Percentiles rank a stretch among this genome's conserved stretches.
Conservation (phyloP, 1,140 invertebrate genomes). For the Cyclina sinensis region DNA sequence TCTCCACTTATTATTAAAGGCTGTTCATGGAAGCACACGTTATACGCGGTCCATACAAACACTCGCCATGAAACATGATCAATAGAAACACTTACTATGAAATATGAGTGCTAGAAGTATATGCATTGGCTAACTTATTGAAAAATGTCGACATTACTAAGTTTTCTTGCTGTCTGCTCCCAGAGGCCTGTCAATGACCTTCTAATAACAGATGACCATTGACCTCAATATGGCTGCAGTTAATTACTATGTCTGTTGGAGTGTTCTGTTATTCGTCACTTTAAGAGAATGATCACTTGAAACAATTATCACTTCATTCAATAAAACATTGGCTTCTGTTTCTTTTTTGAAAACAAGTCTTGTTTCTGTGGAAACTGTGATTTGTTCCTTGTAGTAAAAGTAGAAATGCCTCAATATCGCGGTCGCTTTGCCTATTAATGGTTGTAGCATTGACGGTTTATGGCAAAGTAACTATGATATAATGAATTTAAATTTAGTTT, state of each 20-base stretch:
- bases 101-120: too few species aligned
- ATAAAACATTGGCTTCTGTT: not conserved
- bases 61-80: too few species aligned
- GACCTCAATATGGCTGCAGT: not conserved
- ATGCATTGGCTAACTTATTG: too few species aligned
- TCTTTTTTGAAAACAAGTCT: not conserved
- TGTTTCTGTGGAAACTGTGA: not conserved
- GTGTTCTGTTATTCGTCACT: not conserved
- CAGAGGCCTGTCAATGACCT: too few species aligned
- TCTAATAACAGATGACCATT: not conserved
- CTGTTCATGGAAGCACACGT: too few species aligned
- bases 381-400: not conserved
- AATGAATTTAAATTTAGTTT: not conserved
- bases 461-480: not conserved
- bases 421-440: too few species aligned
- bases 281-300: constrained; percentile 2
- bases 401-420: too few species aligned
- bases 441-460: not conserved
- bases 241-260: constrained; percentile 1
- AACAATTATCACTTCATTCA: constrained; percentile 36
- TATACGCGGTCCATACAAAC: too few species aligned
- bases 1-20: too few species aligned
- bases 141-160: too few species aligned
- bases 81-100: too few species aligned
- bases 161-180: too few species aligned